Conservation (phyloP, 2,113 vertebrate genomes). For the Zootoca vivipara region DNA sequence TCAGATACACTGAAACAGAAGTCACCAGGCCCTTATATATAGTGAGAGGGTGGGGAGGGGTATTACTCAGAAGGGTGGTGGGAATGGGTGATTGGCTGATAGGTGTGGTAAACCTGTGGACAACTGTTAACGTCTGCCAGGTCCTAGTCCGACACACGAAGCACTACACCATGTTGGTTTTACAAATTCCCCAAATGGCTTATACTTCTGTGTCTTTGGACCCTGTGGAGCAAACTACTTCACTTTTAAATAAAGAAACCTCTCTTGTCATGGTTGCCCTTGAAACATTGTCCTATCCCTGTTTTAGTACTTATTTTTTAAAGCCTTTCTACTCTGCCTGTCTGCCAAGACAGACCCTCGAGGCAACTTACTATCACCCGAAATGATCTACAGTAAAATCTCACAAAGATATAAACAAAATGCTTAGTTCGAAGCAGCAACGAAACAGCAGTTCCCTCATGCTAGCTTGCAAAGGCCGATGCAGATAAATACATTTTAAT, state of each 20-base stretch:
- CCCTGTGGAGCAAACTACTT: background rate
- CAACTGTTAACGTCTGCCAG: no score
- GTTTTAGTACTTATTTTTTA: background rate
- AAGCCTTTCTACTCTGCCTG: background rate
- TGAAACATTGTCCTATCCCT: background rate
- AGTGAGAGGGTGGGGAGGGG: no score
- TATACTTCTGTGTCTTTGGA: background rate
- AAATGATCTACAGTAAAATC: background rate
- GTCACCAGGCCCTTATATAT: no score
- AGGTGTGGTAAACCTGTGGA: no score
- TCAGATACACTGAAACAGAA: no score
- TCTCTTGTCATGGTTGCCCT: background rate
- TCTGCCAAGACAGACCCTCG: background rate
- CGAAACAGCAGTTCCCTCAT: background rate
- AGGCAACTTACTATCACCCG: no score
- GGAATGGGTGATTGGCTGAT: no score
- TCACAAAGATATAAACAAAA: background rate
- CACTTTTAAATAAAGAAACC: background rate
- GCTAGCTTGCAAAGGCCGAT: background rate
- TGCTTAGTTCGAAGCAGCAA: background rate
- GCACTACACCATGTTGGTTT: no score
- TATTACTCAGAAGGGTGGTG: no score
- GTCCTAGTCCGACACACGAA: no score
- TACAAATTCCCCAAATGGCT: no score
- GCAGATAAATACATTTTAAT: background rate